Base-by-base conservation (phyloP, 2,113 vertebrate species). In the Cynoglossus semilaevis region DNA sequence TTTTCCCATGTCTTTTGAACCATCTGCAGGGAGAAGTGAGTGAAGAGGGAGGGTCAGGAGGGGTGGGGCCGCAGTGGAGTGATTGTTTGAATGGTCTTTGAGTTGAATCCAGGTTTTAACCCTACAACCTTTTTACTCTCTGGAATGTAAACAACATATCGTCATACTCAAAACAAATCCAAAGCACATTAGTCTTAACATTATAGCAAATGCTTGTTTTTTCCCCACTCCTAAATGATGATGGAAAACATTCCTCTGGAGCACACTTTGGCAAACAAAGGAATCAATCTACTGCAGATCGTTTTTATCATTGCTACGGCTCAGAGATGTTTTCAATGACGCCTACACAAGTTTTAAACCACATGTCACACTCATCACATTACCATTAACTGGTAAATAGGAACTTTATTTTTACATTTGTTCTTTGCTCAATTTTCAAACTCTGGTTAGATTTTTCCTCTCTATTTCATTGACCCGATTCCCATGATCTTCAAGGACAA, bases 41-140 rank as follows among this genome's bases (percentile, higher is more conserved):
- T 47, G 55, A 40, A n/a, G 74, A 22, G 50, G 55, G 43, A 16
- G 74, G 56, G 54, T 11, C 8, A 11, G 37, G 36, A 68, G 68
- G 64, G 76, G 67, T 77, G 76, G 77, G 67, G 64, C 40, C 49
- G 51, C 72, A 64, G 57, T 66, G 70, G 45, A 62, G 55, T 56
- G 66, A 74, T 81, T 79, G 63, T 74, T 76, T 83, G 77, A 74
- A 72, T 79, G 74, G 60, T 67, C 49, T 70, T 67, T 51, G 65
- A 77, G 63, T 53, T 76, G 45, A 74, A 71, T 68, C 51, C 64
- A 69, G 50, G 58, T 70, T 89, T 85, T 83, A 87, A 84, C 81
- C 81, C 81, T 79, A 88, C 82, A 82, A 76, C 69, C 44, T 19
- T 66, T 74, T 59, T n/a, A 46, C 15, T 63, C 43, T 15, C 63